phyloP scores from a whole-genome alignment of 1,140 invertebrate genomes.

The Bombus difficillimus region DNA sequence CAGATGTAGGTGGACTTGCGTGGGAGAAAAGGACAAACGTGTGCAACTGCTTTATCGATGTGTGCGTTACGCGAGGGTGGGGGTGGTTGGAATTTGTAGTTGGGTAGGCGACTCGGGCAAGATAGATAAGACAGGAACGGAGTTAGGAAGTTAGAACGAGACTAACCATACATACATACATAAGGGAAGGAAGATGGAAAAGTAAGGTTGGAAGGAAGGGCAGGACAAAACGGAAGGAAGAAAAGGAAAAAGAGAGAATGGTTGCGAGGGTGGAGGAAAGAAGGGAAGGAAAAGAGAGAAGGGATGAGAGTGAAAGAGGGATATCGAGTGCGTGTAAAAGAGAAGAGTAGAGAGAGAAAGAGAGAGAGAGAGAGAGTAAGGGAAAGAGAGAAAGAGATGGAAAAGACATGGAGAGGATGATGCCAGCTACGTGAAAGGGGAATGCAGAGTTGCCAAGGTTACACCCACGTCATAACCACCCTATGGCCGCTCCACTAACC shows the following conservation, averaged over 20 bases:
- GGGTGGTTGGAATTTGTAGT: conserved; percentile 48
- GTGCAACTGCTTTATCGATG: background rate
- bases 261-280: background rate
- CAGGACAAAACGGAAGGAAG: background rate
- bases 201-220: background rate
- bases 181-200: conserved; percentile 20
- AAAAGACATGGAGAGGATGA: background rate
- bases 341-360: background rate
- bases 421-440: conserved; percentile 46
- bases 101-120: conserved; percentile 32
- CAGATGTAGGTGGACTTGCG: conserved; percentile 42
- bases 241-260: background rate
- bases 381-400: background rate
- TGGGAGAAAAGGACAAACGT: background rate
- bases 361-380: background rate
- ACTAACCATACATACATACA: background rate
- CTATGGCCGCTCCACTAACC: conserved; percentile 68
- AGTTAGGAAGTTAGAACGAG: background rate
- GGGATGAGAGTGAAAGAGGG: conserved; percentile 20
- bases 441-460: conserved; percentile 78
- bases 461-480: conserved; percentile 77
- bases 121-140: background rate
- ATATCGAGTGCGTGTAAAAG: background rate
- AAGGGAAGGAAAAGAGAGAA: background rate
- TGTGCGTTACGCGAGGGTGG: background rate